phyloP scores from a whole-genome alignment of 2,797 vertebrate species.

The Siniperca undulata region DNA sequence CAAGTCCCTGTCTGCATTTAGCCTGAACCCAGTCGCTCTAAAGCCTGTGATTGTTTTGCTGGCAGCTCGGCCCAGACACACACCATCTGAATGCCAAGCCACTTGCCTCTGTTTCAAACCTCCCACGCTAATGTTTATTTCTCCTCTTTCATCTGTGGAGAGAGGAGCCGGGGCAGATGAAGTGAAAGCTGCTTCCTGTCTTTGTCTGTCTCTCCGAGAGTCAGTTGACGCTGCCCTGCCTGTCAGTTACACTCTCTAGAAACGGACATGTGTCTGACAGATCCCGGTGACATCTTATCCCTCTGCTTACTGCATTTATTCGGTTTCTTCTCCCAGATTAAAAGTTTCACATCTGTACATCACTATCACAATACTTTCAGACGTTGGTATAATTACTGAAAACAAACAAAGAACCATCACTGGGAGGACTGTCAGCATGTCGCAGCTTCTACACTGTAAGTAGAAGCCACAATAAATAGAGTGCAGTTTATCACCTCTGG shows the following conservation, averaged over 20 bases:
- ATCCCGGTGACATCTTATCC: not conserved
- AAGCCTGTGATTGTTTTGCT: conserved; percentile 36
- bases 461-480: not conserved
- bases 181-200: conserved; percentile 25
- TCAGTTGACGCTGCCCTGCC: not conserved
- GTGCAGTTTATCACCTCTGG: not conserved
- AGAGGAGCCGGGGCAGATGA: not conserved
- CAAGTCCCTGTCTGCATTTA: conserved; percentile 2
- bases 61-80: conserved; percentile 14
- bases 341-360: not conserved
- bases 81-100: conserved; percentile 52
- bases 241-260: not conserved
- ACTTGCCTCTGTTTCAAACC: conserved; percentile 40
- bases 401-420: not conserved
- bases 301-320: not conserved
- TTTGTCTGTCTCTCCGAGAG: conserved; percentile 4
- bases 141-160: conserved; percentile 36
- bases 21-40: conserved; percentile 13
- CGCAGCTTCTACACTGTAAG: not conserved
- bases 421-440: not conserved
- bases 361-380: not conserved
- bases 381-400: not conserved
- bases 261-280: conserved; percentile 10
- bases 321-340: not conserved
- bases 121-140: conserved; percentile 47